phyloP scores from a whole-genome alignment of 2,797 vertebrate genomes.

The Apodemus agrarius region DNA sequence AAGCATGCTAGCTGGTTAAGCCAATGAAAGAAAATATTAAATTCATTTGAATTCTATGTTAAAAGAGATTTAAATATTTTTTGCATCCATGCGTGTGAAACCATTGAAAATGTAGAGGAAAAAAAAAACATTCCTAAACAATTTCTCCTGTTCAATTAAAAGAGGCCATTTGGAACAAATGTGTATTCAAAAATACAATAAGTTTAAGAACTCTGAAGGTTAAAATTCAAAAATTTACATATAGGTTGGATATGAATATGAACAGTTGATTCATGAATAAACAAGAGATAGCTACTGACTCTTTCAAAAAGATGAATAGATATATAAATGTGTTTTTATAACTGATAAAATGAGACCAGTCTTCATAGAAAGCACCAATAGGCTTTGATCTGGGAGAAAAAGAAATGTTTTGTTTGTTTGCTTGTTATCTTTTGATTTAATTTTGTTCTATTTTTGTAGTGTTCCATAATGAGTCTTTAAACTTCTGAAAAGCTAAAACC shows the following conservation, averaged over 20 bases:
- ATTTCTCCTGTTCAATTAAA: constrained; percentile 55
- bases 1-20: neutral
- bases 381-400: neutral
- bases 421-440: neutral
- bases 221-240: constrained; percentile 51
- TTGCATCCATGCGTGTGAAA: constrained; percentile 60
- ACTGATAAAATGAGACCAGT: neutral
- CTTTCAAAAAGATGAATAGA: constrained; percentile 36
- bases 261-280: constrained; percentile 13
- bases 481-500: constrained; percentile 11
- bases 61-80: constrained; percentile 56
- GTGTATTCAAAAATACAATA: constrained; percentile 49
- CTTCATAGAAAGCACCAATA: neutral
- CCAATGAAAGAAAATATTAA: constrained; percentile 35
- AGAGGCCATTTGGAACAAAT: constrained; percentile 56
- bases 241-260: neutral
- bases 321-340: neutral
- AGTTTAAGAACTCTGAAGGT: neutral
- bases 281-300: neutral
- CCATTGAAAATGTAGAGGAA: neutral
- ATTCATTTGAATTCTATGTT: constrained; percentile 40
- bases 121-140: constrained; percentile 37
- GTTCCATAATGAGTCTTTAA: neutral
- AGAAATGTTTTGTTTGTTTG: neutral
- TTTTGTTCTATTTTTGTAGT: neutral